Conservation (phyloP, 2,888 invertebrate species). For the Polydesmus complanatus region DNA sequence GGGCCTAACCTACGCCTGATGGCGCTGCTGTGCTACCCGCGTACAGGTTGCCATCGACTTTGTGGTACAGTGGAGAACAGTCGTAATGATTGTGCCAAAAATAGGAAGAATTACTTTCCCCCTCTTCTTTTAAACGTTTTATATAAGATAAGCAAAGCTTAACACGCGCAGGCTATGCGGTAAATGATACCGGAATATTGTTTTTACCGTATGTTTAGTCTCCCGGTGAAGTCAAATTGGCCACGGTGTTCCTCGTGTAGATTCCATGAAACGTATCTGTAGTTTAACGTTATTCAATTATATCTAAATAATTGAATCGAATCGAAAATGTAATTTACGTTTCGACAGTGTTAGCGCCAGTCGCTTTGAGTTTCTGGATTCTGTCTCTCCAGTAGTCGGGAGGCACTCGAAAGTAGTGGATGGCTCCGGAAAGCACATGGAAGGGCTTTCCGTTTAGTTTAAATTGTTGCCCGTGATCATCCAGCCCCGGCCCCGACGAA, state of each 20-base stretch:
- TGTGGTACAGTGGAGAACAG: too few species aligned
- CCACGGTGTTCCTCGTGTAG: conserved; percentile 32
- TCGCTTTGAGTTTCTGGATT: conserved; percentile 37
- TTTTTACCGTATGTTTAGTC: conserved; percentile 13
- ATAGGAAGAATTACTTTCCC: too few species aligned
- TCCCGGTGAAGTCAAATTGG: conserved; percentile 30
- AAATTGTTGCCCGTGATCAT: conserved; percentile 17
- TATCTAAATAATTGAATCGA: neutral
- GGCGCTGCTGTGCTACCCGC: too few species aligned
- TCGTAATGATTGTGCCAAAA: too few species aligned
- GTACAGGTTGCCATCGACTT: neutral
- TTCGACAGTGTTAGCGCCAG: conserved; percentile 40
- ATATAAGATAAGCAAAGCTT: too few species aligned
- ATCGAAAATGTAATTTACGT: conserved; percentile 30
- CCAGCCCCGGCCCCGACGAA: conserved; percentile 15
- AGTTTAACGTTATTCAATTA: neutral
- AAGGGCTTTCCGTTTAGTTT: conserved; percentile 20
- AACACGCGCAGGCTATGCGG: neutral
- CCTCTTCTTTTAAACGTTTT: too few species aligned
- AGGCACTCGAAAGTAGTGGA: conserved; percentile 41
- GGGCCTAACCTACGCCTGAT: too few species aligned
- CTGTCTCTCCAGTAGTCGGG: conserved; percentile 40
- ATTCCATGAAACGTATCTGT: conserved; percentile 34
- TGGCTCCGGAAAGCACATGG: conserved; percentile 38
- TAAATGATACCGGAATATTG: neutral